Evolutionary conservation across 2,113 vertebrate genomes (phyloP).

Genomic region (Syngnathus typhle): DNA sequence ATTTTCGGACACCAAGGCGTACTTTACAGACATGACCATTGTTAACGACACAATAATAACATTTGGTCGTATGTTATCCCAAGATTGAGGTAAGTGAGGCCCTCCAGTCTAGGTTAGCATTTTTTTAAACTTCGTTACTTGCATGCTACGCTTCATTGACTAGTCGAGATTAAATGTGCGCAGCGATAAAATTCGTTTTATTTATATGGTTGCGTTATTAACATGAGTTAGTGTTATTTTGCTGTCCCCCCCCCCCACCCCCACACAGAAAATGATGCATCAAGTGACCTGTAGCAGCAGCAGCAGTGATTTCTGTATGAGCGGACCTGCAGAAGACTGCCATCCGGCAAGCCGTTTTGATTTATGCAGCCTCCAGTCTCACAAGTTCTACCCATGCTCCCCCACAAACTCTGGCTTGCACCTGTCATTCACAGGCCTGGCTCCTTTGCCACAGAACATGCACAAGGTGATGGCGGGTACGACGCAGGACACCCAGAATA

Average conservation of each 20-base stretch:
- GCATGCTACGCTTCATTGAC: neutral
- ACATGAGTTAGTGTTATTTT: slow-evolving; percentile 14
- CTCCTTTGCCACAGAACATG: slow-evolving; percentile 74
- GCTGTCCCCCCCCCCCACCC: slow-evolving; percentile 45
- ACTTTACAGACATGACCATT: slow-evolving; percentile 53
- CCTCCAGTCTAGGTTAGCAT: slow-evolving; percentile 1
- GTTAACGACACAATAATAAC: slow-evolving; percentile 63
- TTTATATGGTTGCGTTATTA: neutral
- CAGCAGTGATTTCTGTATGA: slow-evolving; percentile 86
- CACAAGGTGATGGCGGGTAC: slow-evolving; percentile 89
- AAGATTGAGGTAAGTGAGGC: slow-evolving; percentile 65
- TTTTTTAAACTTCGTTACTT: neutral
- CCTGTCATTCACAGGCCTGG: slow-evolving; percentile 63
- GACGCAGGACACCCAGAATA: slow-evolving; percentile 79
- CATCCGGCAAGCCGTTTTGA: slow-evolving; percentile 87
- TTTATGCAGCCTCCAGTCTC: slow-evolving; percentile 83
- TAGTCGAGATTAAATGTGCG: neutral
- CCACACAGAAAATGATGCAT: slow-evolving; percentile 93
- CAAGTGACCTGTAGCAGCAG: slow-evolving; percentile 78
- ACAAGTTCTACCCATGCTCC: slow-evolving; percentile 80
- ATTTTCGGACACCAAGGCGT: slow-evolving; percentile 13
- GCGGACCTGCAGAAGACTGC: slow-evolving; percentile 81
- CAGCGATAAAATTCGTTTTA: neutral
- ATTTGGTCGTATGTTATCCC: slow-evolving; percentile 54
- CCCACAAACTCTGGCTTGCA: slow-evolving; percentile 75